Percentiles rank a stretch among this genome's conserved stretches.
phyloP scores from a whole-genome alignment of 2,888 invertebrate genomes.

The Lissocephala sabroskyi region DNA sequence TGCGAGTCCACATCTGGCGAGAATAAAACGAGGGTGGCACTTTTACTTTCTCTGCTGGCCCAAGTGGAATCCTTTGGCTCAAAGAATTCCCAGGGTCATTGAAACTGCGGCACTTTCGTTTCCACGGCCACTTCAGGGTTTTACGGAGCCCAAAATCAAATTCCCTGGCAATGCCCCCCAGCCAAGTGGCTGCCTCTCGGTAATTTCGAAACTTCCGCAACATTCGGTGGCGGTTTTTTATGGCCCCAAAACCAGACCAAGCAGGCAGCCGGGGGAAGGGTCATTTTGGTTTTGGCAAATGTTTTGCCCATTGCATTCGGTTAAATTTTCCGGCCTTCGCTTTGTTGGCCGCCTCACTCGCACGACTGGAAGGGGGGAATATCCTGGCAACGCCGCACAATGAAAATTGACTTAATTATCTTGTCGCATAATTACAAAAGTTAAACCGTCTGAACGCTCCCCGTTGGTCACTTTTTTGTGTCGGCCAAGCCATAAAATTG shows the following conservation, averaged over 20 bases:
- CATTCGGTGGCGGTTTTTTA: conserved; percentile 12
- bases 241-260: conserved; percentile 9
- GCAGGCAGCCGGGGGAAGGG: conserved; percentile 15
- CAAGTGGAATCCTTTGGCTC: too few relatives aligned
- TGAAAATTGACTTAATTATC: conserved; percentile 54
- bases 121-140: too few relatives aligned
- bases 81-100: too few relatives aligned
- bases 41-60: too few relatives aligned
- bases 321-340: too few relatives aligned
- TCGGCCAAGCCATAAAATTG: conserved; percentile 1
- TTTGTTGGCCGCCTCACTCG: too few relatives aligned
- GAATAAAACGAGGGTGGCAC: too few relatives aligned
- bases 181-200: neutral
- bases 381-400: too few relatives aligned
- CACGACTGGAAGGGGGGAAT: too few relatives aligned
- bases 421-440: conserved; percentile 62
- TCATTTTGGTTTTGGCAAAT: conserved; percentile 32
- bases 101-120: too few relatives aligned
- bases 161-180: neutral
- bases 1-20: conserved; percentile 24
- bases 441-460: conserved; percentile 33
- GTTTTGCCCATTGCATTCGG: conserved; percentile 13
- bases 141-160: too few relatives aligned
- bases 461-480: conserved; percentile 29
- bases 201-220: conserved; percentile 30